These are phyloP conservation scores for Mustela nigripes DNA, from an alignment of 2,113 vertebrate genomes.

Conservation along the genomic window DNA sequence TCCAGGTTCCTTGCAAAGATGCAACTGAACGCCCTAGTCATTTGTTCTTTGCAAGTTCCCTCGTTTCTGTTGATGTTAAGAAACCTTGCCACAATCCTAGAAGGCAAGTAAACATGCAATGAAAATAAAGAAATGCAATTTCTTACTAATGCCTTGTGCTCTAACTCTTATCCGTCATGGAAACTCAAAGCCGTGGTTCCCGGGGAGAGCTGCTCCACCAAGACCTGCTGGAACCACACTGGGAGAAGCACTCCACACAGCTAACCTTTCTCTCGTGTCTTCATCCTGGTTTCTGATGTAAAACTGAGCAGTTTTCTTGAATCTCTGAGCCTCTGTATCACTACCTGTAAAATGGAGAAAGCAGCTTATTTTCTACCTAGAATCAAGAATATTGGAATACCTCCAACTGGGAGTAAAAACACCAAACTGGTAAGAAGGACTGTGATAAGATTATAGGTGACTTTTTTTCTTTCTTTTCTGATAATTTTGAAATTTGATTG, in stretches of 20 bases:
- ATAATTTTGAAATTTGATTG: not conserved
- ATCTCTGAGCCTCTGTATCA: not conserved
- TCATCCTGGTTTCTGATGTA: not conserved
- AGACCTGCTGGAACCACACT: accelerated
- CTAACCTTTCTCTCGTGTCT: not conserved
- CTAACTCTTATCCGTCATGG: not conserved
- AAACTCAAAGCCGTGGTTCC: not conserved
- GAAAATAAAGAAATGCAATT: conserved; percentile 50
- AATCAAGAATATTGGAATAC: not conserved
- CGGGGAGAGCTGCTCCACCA: not conserved
- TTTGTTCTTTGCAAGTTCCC: not conserved
- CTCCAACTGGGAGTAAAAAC: not conserved
- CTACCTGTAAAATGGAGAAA: not conserved
- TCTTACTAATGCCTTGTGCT: not conserved
- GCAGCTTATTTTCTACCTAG: not conserved
- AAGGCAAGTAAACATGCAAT: not conserved
- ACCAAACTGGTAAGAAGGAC: not conserved
- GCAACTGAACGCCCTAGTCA: not conserved
- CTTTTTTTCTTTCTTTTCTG: not conserved
- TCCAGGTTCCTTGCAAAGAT: conserved; percentile 14
- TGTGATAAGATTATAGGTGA: not conserved
- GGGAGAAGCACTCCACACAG: not conserved
- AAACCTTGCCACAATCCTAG: not conserved
- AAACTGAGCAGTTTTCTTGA: not conserved
- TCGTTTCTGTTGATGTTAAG: conserved; percentile 40